Evolutionary conservation across 2,888 invertebrate genomes (phyloP).

Genomic region (Julus scanicus): DNA sequence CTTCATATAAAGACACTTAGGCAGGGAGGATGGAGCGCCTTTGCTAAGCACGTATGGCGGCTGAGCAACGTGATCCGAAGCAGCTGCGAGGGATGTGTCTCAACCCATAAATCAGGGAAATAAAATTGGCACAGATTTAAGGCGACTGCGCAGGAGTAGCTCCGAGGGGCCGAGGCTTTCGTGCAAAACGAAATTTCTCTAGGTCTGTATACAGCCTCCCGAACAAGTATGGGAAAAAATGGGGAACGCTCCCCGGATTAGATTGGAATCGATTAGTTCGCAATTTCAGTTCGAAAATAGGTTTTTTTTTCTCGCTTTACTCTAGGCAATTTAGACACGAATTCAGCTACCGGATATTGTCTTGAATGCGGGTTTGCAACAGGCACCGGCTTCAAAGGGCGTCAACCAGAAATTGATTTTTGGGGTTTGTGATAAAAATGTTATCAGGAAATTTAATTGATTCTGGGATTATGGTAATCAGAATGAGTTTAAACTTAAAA

Average conservation of each 20-base stretch:
- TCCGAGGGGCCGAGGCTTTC: neutral
- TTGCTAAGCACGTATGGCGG: conserved; percentile 36
- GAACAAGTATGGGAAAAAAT: neutral
- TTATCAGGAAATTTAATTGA: neutral
- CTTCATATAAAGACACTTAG: conserved; percentile 42
- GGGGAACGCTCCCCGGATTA: neutral
- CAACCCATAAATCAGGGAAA: conserved; percentile 53
- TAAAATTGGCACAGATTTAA: conserved; percentile 54
- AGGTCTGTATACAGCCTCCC: neutral
- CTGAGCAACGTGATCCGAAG: conserved; percentile 39
- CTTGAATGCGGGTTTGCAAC: neutral
- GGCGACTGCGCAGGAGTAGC: neutral
- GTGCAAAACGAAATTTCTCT: conserved; percentile 34
- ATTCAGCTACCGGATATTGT: neutral
- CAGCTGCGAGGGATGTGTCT: conserved; percentile 49
- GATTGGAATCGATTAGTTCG: conserved; percentile 22
- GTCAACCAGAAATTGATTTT: neutral
- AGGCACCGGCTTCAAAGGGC: neutral
- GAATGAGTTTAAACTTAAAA: too few relatives aligned
- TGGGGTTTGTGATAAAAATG: neutral
- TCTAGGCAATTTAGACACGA: conserved; percentile 5
- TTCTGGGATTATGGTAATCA: neutral
- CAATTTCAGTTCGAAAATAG: conserved; percentile 24
- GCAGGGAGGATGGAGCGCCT: conserved; percentile 28
- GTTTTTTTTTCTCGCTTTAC: neutral